phyloP scores from a whole-genome alignment of 2,113 vertebrate genomes.

The Phainopepla nitens region DNA sequence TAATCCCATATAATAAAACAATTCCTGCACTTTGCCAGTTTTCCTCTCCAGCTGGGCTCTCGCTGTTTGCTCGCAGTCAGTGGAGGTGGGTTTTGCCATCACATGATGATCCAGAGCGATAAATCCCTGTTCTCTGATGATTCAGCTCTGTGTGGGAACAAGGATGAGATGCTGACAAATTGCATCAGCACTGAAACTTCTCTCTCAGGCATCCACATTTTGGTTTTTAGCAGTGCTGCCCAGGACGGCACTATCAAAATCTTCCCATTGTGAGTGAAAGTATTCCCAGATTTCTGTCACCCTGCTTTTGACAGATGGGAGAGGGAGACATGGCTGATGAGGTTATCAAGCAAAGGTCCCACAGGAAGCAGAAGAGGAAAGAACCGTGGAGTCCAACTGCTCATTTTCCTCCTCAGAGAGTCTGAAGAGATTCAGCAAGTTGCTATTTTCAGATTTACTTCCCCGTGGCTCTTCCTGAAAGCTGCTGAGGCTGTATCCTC shows the following conservation, averaged over 20 bases:
- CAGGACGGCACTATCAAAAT: neutral
- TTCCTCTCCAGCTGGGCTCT: neutral
- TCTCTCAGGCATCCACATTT: constrained; percentile 38
- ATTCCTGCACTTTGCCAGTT: neutral
- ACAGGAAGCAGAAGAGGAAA: neutral
- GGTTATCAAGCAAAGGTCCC: neutral
- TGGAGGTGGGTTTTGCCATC: constrained; percentile 16
- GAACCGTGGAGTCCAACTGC: neutral
- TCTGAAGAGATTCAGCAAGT: neutral
- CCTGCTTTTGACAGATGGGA: neutral
- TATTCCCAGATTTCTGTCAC: neutral
- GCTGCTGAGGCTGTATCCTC: neutral
- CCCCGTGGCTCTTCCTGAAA: neutral
- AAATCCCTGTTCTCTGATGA: constrained; percentile 43
- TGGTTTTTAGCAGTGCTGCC: neutral
- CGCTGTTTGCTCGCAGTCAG: neutral
- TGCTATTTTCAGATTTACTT: constrained; percentile 22
- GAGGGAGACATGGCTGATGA: neutral
- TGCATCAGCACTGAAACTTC: constrained; percentile 43
- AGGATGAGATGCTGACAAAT: constrained; percentile 49
- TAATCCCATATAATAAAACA: neutral
- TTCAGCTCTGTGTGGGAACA: constrained; percentile 59
- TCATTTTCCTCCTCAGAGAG: neutral
- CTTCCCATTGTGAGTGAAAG: neutral
- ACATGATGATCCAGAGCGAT: neutral